Base-by-base conservation (phyloP, 2,888 invertebrate species). In the Lumbricus terrestris region DNA sequence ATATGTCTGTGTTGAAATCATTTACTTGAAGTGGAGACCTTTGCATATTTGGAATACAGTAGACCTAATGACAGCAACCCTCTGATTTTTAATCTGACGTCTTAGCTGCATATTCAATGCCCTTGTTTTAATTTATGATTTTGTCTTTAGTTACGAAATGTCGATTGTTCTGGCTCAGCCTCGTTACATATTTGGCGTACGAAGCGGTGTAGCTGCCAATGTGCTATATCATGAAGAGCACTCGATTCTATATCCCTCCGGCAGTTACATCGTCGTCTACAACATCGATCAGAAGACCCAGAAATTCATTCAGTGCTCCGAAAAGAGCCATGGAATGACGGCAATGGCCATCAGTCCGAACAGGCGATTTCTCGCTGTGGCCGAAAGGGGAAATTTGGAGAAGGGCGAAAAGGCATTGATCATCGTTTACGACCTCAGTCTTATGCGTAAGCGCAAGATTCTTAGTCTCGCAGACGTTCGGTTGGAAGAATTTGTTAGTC, bases 401-500 rank as follows among this genome's bases (percentile, higher is more conserved):
- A 90, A 90, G 88, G 93, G 93, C 85, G 92, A 90, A 94, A 95
- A 94, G 90, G 95, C 95, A 3, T 93, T 94, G 8, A 95, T 96
- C 54, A 94, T 94, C n/a, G 94, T 96, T 34, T 95, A 95, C 93
- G 95, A 96, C 92, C 91, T 95, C 47, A 95, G 95, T 91, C 94
- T 94, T 38, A 93, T 95, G 91, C 94, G 95, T 91, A 94, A 95
- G 92, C 93, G 94, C 88, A 95, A 95, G 91, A 94, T 94, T 6
- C 92, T 95, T 82, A 94, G 94, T 90, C 94, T 94, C 82, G 92
- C 93, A 35, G 95, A 95, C 92, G 93, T 95, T 29, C 92, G 93
- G 85, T 93, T 97, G 0, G 96, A 95, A 90, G 96, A 96, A 93
- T 97, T 97, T 93, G 96, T 96, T 29, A 96, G 96, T 90, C 96